Evolutionary conservation across 2,797 vertebrate genomes (phyloP), one percentile per base, ranked within the genome.

Genomic region (Crenichthys baileyi): DNA sequence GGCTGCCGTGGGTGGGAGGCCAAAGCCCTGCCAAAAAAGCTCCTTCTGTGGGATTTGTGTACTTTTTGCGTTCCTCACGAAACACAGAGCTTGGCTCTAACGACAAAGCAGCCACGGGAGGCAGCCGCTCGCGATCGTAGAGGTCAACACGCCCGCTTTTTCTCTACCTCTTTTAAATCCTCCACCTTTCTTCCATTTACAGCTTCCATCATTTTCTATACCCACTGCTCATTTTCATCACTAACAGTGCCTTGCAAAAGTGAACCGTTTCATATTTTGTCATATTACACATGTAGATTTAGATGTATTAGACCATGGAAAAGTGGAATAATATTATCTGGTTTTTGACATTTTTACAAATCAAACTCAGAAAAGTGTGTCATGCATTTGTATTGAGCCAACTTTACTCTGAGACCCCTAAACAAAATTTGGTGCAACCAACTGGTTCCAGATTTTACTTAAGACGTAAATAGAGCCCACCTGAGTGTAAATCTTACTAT

Each of bases 11-110:
- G 95, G 94, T 95, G 94, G 93, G 90, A 94, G 95, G 93, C 93
- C 88, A 78, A 76, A 87, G 92, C 84, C 90, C 85, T 94, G 94
- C 93, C 93, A 94, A 95, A 95, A 95, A 92, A 93, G 84, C 93
- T 92, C 92, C 94, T 95, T 95, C 94, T 94, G 92, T 94, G 94
- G 94, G 94, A 95, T 95, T 93, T 94, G 93, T 95, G 93, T 94
- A 94, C 91, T 93, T 90, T 91, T 92, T 55, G 91, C 89, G 91
- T 90, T 94, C 89, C 93, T 93, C 92, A 93, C 91, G 83, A 94
- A 93, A 91, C 83, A 79, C 83, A 82, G 83, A 68, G 88, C 86
- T 89, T 85, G 91, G 92, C 92, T 92, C 85, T 51, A 92, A 95
- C 85, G 88, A 90, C 90, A 88, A 91, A 92, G 89, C 90, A 88